Conservation (phyloP, 53 echinoderm and acorn worm species). For the Glandiceps talaboti region DNA sequence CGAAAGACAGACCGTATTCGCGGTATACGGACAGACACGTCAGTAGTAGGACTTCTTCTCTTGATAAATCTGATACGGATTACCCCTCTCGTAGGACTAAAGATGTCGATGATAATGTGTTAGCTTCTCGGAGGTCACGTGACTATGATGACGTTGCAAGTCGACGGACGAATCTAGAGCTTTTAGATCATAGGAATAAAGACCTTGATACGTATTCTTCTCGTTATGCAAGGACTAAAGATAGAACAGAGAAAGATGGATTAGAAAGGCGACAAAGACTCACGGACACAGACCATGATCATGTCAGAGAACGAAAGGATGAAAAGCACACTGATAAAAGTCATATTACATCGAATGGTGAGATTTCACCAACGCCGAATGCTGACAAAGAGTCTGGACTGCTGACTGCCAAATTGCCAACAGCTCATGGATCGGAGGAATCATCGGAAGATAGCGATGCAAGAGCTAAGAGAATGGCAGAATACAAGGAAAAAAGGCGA, state of each 20-base stretch:
- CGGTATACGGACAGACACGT: neutral
- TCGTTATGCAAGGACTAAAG: neutral
- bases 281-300: neutral
- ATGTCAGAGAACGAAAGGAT: neutral
- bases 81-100: too few relatives aligned
- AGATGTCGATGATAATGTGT: neutral
- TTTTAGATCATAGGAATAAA: neutral
- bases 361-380: neutral
- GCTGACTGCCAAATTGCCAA: neutral
- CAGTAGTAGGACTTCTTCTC: neutral
- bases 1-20: neutral
- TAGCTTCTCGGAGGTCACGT: neutral
- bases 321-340: neutral
- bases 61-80: neutral
- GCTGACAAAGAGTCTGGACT: neutral
- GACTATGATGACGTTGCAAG: neutral
- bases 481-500: conserved; percentile 90
- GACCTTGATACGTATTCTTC: neutral
- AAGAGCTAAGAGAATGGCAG: conserved; percentile 48
- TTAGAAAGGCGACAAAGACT: neutral
- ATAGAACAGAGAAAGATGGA: neutral
- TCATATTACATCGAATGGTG: neutral
- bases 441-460: conserved; percentile 50
- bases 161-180: neutral
- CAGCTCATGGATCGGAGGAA: conserved; percentile 11